A percentile compares a stretch with the other conserved stretches of the same genome.
These are phyloP conservation scores for Actenoides hombroni DNA, from an alignment of 2,113 vertebrate species.

Conservation along the genomic window DNA sequence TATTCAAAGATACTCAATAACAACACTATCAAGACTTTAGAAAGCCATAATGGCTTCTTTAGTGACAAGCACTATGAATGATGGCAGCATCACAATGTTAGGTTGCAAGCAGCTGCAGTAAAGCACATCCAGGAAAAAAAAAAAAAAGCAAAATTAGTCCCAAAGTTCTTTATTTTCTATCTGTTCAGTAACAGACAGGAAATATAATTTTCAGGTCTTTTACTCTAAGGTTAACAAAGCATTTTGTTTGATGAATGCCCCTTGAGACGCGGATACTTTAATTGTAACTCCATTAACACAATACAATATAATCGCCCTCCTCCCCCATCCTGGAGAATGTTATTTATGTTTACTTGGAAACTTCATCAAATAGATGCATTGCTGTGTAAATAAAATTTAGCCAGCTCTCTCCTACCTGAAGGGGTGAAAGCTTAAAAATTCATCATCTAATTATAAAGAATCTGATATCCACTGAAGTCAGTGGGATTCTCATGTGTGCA, in stretches of 20 bases:
- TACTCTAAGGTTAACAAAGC: not conserved
- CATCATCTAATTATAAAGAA: not conserved
- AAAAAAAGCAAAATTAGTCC: not conserved
- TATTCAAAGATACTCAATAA: conserved; percentile 5
- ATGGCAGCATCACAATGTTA: not conserved
- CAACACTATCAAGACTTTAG: not conserved
- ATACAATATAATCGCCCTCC: not conserved
- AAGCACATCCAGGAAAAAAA: not conserved
- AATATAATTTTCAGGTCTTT: not conserved
- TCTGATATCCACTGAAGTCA: not conserved
- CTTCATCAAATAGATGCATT: not conserved
- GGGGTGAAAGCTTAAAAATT: not conserved
- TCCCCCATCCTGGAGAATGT: not conserved
- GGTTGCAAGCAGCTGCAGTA: not conserved
- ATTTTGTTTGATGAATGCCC: not conserved
- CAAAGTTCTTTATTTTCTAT: not conserved
- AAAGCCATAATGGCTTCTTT: not conserved
- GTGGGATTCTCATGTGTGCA: not conserved
- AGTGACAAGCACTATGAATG: not conserved
- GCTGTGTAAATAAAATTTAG: not conserved
- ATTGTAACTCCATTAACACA: not conserved
- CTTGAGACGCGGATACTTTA: not conserved
- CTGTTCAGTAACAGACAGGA: not conserved
- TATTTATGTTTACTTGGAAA: not conserved
- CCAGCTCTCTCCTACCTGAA: not conserved